A percentile compares a stretch with the other conserved stretches of the same genome.
These are phyloP conservation scores for Poecilia picta DNA, from an alignment of 2,797 vertebrate species.

Conservation along the genomic window DNA sequence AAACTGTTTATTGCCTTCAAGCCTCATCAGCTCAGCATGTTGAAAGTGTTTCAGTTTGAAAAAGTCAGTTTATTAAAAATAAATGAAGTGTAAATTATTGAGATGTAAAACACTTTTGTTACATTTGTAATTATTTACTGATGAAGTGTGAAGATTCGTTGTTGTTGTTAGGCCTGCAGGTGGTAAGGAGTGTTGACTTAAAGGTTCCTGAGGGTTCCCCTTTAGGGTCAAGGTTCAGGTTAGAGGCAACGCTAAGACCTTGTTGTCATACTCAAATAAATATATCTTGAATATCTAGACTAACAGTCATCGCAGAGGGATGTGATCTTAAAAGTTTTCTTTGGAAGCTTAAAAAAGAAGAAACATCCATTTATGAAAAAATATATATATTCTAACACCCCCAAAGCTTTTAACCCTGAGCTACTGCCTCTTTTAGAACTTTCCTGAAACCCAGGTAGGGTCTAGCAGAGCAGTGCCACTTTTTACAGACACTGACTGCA, in stretches of 20 bases:
- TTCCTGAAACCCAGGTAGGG: background rate
- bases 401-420: background rate
- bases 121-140: background rate
- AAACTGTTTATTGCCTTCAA: background rate
- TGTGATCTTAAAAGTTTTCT: background rate
- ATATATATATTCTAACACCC: background rate
- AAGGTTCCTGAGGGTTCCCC: background rate
- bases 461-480: background rate
- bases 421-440: background rate
- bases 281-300: background rate
- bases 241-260: background rate
- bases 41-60: background rate
- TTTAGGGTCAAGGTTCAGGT: background rate
- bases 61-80: background rate
- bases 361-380: background rate
- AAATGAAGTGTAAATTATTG: background rate
- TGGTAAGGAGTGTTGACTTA: background rate
- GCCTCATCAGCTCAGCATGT: background rate
- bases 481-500: background rate
- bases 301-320: background rate
- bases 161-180: background rate
- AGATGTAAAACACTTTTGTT: background rate
- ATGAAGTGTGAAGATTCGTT: background rate
- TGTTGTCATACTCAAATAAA: background rate
- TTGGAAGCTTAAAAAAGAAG: background rate